Evolutionary conservation across 2,797 vertebrate genomes (phyloP).

Genomic region (Simalia tracyae): DNA sequence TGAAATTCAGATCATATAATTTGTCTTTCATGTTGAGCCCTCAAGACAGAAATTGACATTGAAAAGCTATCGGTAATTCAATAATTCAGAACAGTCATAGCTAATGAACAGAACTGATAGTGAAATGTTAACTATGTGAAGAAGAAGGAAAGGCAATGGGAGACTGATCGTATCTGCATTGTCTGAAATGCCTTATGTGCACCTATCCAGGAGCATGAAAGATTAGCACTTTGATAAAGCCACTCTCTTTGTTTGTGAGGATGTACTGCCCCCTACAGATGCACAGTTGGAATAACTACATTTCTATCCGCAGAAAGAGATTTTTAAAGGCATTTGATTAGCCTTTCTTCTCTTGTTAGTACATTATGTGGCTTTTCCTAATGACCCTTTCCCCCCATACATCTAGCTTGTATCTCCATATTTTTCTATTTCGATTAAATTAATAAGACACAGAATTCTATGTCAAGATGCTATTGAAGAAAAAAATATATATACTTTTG

Average conservation of each 20-base stretch:
- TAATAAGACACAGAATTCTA: not conserved
- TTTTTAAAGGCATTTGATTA: not conserved
- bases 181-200: not conserved
- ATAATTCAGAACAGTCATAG: not conserved
- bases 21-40: not conserved
- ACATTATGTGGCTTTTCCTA: not conserved
- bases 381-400: too few species aligned
- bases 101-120: not conserved
- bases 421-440: not conserved
- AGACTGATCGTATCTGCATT: not conserved
- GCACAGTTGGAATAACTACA: not conserved
- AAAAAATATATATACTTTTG: not conserved
- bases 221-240: not conserved
- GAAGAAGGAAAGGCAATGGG: not conserved
- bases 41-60: not conserved
- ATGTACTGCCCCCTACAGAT: conserved; percentile 9
- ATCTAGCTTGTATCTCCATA: not conserved
- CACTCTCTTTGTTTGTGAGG: not conserved
- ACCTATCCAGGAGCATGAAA: not conserved
- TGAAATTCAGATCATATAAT: not conserved
- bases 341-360: not conserved
- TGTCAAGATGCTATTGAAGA: not conserved
- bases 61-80: not conserved
- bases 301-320: not conserved
- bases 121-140: not conserved